A percentile compares a stretch with the other conserved stretches of the same genome.
phyloP scores from a whole-genome alignment of 2,113 vertebrate genomes.

The Pavo muticus region DNA sequence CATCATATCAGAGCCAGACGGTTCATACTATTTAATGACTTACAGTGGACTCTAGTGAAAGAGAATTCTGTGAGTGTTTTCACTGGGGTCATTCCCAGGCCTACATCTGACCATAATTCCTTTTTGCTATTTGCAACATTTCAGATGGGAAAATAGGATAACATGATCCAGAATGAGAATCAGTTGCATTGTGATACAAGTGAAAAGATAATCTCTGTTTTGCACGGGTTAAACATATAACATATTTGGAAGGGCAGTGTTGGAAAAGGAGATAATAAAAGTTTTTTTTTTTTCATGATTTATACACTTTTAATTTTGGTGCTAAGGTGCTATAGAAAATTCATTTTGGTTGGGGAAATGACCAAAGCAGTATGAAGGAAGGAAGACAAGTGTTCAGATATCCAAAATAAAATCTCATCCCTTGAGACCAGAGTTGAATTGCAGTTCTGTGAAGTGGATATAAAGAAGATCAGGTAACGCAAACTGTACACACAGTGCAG shows the following conservation, averaged over 20 bases:
- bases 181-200: background rate
- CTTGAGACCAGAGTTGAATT: accelerated
- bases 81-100: background rate
- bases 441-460: background rate
- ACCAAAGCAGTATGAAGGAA: background rate
- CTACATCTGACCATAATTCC: background rate
- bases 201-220: background rate
- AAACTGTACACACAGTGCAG: background rate
- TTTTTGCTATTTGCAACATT: background rate
- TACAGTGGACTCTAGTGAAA: background rate
- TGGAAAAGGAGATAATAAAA: background rate
- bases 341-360: background rate
- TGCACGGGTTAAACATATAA: background rate
- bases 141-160: background rate
- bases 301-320: background rate
- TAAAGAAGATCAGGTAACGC: background rate
- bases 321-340: background rate
- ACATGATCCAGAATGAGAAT: background rate
- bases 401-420: background rate
- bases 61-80: background rate
- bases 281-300: background rate
- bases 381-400: background rate
- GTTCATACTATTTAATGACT: background rate
- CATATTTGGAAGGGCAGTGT: background rate
- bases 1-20: background rate